phyloP scores from a whole-genome alignment of 2,797 vertebrate species.

The Myotis findleyi region DNA sequence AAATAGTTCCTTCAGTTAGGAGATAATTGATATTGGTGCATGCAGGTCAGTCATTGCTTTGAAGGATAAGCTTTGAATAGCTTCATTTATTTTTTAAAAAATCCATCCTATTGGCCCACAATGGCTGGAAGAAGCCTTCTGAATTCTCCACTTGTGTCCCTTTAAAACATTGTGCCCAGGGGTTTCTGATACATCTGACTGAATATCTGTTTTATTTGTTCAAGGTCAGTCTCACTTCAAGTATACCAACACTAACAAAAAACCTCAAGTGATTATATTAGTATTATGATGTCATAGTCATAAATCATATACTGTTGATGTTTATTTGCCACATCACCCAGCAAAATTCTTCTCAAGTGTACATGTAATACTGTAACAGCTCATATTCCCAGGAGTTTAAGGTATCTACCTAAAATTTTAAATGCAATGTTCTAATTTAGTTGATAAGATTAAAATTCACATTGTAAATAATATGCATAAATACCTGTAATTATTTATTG shows the following conservation, averaged over 20 bases:
- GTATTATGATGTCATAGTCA: background rate
- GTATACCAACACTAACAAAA: background rate
- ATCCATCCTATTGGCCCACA: slow-evolving; percentile 83
- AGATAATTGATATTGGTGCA: slow-evolving; percentile 62
- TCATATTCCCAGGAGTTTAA: background rate
- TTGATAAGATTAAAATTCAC: background rate
- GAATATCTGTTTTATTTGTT: slow-evolving; percentile 89
- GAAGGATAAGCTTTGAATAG: slow-evolving; percentile 58
- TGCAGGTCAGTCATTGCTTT: slow-evolving; percentile 52
- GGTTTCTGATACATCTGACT: slow-evolving; percentile 89
- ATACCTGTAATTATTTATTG: background rate
- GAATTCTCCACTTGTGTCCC: slow-evolving; percentile 87
- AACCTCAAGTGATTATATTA: background rate
- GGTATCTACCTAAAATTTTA: background rate
- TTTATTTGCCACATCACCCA: background rate
- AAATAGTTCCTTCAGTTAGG: slow-evolving; percentile 71
- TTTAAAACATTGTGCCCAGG: slow-evolving; percentile 84
- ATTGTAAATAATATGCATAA: background rate
- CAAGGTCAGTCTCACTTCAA: slow-evolving; percentile 88
- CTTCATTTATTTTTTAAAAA: slow-evolving; percentile 56
- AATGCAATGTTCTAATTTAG: background rate
- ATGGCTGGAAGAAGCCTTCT: slow-evolving; percentile 85
- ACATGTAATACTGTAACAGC: background rate
- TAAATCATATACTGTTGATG: background rate
- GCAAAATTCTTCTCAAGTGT: background rate